phyloP scores from a whole-genome alignment of 2,888 invertebrate genomes.

The Diplolepis rosae region DNA sequence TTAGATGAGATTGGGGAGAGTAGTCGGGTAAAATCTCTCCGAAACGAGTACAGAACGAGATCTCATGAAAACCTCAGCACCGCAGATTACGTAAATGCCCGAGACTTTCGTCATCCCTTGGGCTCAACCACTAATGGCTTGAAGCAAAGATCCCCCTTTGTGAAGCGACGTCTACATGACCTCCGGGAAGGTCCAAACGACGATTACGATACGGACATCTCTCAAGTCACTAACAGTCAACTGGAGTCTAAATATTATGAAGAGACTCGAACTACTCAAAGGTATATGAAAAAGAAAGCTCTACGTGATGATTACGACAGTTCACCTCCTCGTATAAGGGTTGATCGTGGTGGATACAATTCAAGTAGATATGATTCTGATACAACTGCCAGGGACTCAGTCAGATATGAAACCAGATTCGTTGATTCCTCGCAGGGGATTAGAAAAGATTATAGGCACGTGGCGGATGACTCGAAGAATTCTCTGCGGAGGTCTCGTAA shows the following conservation, averaged over 20 bases:
- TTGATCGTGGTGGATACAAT: conserved; percentile 61
- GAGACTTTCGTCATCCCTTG: conserved; percentile 63
- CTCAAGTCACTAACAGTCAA: conserved; percentile 68
- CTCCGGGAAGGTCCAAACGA: conserved; percentile 65
- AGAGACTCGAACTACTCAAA: conserved; percentile 64
- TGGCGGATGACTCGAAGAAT: conserved; percentile 64
- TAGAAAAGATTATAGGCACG: conserved; percentile 60
- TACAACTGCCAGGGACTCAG: conserved; percentile 67
- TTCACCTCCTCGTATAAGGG: conserved; percentile 63
- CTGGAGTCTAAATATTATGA: conserved; percentile 66
- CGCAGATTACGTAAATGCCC: conserved; percentile 65
- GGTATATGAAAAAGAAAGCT: conserved; percentile 60
- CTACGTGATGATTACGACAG: conserved; percentile 69
- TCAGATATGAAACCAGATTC: conserved; percentile 60
- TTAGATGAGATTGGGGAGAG: conserved; percentile 66
- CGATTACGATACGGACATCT: conserved; percentile 71
- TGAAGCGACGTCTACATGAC: conserved; percentile 61
- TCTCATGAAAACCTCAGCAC: conserved; percentile 67
- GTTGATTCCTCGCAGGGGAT: conserved; percentile 51
- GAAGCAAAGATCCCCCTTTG: conserved; percentile 56
- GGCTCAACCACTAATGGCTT: conserved; percentile 52
- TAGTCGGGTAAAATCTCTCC: conserved; percentile 56
- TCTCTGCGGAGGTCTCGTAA: conserved; percentile 64
- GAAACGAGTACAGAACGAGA: conserved; percentile 64
- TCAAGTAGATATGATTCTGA: conserved; percentile 70